phyloP scores from a whole-genome alignment of 2,113 vertebrate genomes.

The Fukomys damarensis region DNA sequence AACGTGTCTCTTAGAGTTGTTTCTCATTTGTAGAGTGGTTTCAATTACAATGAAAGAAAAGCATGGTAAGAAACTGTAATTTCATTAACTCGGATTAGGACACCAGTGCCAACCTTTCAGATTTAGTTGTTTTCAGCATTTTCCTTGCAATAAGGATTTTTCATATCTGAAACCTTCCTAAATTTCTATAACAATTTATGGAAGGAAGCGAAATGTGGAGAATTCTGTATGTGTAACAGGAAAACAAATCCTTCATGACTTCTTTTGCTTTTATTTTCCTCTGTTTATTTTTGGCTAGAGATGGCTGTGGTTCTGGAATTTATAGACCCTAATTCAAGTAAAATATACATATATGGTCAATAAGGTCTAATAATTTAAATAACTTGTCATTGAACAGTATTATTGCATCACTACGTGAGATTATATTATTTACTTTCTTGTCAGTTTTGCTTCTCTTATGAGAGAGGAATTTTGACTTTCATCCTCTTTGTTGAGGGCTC shows the following conservation, averaged over 20 bases:
- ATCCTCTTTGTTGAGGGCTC: neutral
- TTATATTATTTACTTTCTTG: neutral
- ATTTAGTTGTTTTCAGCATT: neutral
- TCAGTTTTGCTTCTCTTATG: neutral
- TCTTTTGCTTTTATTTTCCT: neutral
- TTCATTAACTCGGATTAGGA: constrained; percentile 31
- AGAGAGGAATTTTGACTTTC: neutral
- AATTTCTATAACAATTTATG: neutral
- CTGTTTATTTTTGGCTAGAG: neutral
- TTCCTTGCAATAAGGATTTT: neutral
- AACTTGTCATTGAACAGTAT: neutral
- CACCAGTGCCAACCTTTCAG: neutral
- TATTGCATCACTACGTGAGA: neutral
- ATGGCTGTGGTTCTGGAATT: neutral
- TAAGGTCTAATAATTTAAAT: neutral
- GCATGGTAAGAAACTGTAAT: neutral
- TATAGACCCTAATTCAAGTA: neutral
- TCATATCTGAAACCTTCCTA: neutral
- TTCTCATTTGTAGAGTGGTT: constrained; percentile 6
- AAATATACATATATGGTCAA: neutral
- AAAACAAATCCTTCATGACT: too few species aligned
- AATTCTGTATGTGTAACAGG: accelerated
- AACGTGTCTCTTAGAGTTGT: neutral
- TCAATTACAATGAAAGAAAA: constrained; percentile 1
- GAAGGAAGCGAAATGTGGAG: neutral